Evolutionary conservation across 2,888 invertebrate genomes (phyloP).

Genomic region (Crossocerus cetratus): DNA sequence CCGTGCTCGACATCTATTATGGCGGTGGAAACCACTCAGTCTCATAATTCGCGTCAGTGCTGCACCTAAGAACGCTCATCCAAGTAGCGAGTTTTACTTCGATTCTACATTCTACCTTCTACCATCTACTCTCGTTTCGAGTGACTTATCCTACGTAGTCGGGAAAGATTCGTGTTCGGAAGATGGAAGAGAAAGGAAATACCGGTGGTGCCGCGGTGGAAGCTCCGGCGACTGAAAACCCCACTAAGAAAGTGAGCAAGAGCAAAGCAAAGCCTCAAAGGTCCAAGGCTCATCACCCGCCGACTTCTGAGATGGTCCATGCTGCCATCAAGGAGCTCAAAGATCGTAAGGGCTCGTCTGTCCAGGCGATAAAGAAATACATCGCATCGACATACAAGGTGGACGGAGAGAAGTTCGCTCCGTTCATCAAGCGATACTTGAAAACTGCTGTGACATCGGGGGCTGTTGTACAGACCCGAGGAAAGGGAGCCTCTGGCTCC

Average conservation of each 20-base stretch:
- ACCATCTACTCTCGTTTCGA: not conserved
- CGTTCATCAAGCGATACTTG: conserved; percentile 81
- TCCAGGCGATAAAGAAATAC: conserved; percentile 82
- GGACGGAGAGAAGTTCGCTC: conserved; percentile 80
- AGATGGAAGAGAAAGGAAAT: conserved; percentile 22
- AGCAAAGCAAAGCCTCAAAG: conserved; percentile 56
- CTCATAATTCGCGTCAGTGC: conserved; percentile 13
- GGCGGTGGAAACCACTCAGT: conserved; percentile 18
- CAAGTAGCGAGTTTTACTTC: not conserved
- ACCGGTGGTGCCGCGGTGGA: conserved; percentile 18
- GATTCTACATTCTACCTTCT: not conserved
- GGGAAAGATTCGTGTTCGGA: not conserved
- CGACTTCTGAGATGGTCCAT: conserved; percentile 80
- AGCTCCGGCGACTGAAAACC: conserved; percentile 9
- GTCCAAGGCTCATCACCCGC: conserved; percentile 77
- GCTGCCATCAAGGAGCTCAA: conserved; percentile 79
- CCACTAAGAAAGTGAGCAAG: conserved; percentile 38
- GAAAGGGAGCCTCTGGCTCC: conserved; percentile 79
- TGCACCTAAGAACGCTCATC: conserved; percentile 11
- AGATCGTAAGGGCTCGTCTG: conserved; percentile 81
- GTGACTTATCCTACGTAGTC: not conserved
- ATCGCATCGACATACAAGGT: conserved; percentile 80
- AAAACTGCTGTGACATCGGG: conserved; percentile 79
- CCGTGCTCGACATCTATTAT: conserved; percentile 27
- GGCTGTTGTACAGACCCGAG: conserved; percentile 78